Percentiles rank a stretch among this genome's conserved stretches.
Evolutionary conservation across 2,113 vertebrate genomes (phyloP).

Genomic region (Carollia perspicillata): DNA sequence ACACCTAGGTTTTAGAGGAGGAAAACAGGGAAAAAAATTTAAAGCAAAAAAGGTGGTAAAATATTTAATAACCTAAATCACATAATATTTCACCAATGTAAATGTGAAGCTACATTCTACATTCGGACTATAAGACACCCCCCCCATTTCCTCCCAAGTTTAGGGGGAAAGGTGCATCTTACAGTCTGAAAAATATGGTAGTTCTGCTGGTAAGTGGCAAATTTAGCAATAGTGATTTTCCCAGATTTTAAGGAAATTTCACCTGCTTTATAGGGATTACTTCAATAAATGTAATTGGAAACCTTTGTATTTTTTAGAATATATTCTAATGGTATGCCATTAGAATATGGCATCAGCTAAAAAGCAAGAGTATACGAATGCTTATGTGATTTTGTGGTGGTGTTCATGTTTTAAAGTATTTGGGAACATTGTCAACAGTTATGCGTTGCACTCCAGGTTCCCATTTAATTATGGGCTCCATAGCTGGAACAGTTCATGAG

Average conservation of each 20-base stretch:
- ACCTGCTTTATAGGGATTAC: neutral
- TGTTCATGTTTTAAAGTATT: conserved; percentile 38
- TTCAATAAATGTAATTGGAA: conserved; percentile 34
- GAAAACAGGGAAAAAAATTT: no score
- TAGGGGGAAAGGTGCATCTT: no score
- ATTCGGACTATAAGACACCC: no score
- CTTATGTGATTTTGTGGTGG: neutral
- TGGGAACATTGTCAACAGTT: neutral
- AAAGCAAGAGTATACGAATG: neutral
- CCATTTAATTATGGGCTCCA: neutral
- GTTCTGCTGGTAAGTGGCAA: conserved; percentile 5
- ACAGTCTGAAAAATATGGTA: neutral
- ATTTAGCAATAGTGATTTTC: conserved; percentile 39
- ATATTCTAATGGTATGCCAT: neutral
- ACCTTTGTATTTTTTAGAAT: neutral
- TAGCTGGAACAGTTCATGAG: neutral
- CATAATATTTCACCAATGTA: no score
- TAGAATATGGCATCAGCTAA: neutral
- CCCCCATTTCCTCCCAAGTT: no score
- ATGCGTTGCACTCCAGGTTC: neutral
- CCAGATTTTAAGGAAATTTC: conserved; percentile 31
- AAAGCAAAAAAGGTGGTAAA: no score
- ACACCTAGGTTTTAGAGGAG: no score
- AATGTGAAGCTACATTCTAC: no score
- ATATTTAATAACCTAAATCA: no score